phyloP scores from a whole-genome alignment of 2,113 vertebrate genomes.

The Ginglymostoma cirratum region DNA sequence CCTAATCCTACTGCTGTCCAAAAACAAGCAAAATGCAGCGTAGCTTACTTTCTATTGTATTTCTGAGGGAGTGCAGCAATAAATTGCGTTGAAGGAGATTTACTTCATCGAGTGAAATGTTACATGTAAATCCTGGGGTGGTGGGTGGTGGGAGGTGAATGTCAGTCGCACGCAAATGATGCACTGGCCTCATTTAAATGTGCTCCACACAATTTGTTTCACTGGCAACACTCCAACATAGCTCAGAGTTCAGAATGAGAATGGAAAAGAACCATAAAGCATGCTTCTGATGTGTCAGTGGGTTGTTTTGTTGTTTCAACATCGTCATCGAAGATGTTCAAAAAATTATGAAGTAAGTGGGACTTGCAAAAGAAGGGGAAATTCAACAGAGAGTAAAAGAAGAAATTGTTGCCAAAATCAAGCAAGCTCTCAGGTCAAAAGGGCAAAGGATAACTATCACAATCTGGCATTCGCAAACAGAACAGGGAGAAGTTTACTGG shows the following conservation, averaged over 20 bases:
- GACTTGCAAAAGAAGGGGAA: not conserved
- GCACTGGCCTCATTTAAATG: conserved; percentile 34
- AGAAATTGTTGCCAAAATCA: not conserved
- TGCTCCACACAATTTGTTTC: conserved; percentile 17
- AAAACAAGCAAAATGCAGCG: not conserved
- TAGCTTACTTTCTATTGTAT: not conserved
- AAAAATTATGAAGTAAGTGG: not conserved
- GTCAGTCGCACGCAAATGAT: conserved; percentile 29
- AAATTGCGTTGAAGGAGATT: conserved; percentile 21
- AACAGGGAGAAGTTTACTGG: not conserved
- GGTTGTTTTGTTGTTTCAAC: not conserved
- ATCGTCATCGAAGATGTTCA: not conserved
- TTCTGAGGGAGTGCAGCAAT: not conserved
- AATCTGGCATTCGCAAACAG: not conserved
- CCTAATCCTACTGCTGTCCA: not conserved
- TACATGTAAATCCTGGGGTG: conserved; percentile 19
- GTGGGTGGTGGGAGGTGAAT: conserved; percentile 7
- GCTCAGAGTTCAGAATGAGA: not conserved
- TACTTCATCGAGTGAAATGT: conserved; percentile 21
- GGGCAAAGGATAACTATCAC: conserved; percentile 6
- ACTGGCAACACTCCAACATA: conserved; percentile 13
- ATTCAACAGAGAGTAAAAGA: not conserved
- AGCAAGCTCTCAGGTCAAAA: conserved; percentile 18
- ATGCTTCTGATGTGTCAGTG: not conserved
- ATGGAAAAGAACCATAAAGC: not conserved